These are phyloP conservation scores for Sminthurinus aureus DNA, from an alignment of 2,888 invertebrate genomes.

Conservation along the genomic window DNA sequence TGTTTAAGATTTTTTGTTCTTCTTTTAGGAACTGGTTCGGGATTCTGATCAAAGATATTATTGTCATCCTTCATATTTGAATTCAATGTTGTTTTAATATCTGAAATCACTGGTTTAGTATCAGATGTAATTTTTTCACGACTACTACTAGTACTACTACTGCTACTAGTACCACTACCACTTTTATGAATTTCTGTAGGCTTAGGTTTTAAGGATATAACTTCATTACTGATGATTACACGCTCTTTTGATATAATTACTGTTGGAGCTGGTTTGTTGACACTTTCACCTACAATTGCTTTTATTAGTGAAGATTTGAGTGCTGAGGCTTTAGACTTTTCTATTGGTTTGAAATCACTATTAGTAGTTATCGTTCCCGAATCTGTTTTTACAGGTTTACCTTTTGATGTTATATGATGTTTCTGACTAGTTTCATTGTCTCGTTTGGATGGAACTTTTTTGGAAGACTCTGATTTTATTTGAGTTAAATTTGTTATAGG, in stretches of 20 bases:
- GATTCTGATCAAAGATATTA: conserved; percentile 35
- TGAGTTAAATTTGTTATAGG: background rate
- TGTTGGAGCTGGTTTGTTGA: no score
- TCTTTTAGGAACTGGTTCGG: conserved; percentile 40
- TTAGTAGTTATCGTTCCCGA: no score
- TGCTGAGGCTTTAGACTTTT: background rate
- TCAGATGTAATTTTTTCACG: background rate
- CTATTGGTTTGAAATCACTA: no score
- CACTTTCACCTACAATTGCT: background rate
- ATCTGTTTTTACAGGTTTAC: no score
- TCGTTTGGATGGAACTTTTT: background rate
- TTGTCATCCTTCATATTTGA: background rate
- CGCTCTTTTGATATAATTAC: no score
- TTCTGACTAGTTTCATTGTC: no score
- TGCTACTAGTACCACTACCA: background rate
- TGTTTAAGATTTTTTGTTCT: conserved; percentile 28
- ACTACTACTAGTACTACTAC: background rate
- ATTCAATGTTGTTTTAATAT: background rate
- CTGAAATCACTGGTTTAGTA: background rate
- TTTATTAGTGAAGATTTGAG: background rate
- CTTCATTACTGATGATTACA: no score
- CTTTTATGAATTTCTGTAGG: background rate
- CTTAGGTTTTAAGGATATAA: no score
- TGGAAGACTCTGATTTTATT: background rate
- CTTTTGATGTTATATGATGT: no score